Base-by-base conservation (phyloP, 2,797 vertebrate species). In the Cetoscarus ocellatus region DNA sequence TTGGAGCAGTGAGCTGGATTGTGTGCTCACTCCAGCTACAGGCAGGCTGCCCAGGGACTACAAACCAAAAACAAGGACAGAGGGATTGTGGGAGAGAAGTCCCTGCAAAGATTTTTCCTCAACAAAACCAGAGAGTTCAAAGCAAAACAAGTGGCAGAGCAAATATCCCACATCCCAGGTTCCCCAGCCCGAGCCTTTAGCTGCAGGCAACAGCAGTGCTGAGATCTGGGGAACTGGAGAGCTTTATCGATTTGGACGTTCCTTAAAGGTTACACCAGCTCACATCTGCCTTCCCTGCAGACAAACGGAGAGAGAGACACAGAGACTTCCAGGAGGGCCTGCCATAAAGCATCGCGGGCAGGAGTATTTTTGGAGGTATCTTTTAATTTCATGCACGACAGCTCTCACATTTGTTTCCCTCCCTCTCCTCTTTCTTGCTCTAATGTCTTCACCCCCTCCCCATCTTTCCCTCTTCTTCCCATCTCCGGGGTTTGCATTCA, bases 361-460 rank as follows among this genome's bases (percentile, higher is more conserved):
- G 64, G 12, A 60, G n/a, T 63, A 67, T 86, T 90, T 51, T 88
- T 88, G 72, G 82, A 91, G 87, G 86, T 91, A 90, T 94, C 91
- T 94, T 93, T 94, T 92, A 88, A 92, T 93, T 95, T 94, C 84
- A 89, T 92, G 77, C 86, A 92, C 80, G 92, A 70, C 77, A 79
- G 83, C 75, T 86, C 84, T 75, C 85, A 84, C 67, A 81, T 94
- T 93, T 92, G 88, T 86, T 88, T 87, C 83, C 84, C 79, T 73
- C 72, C 79, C 64, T 83, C 82, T 80, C 75, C 66, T 63, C 72
- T 59, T 11, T 52, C 68, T 72, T 67, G 66, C 69, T 85, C 70
- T 69, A 71, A 81, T 83, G 67, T 42, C 19, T 53, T 51, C 45
- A 18, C n/a, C 18, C 47, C 35, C 0, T 19, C 3, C 38, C 0